Base-by-base conservation (phyloP, 2,113 vertebrate genomes). In the Agelaius phoeniceus region DNA sequence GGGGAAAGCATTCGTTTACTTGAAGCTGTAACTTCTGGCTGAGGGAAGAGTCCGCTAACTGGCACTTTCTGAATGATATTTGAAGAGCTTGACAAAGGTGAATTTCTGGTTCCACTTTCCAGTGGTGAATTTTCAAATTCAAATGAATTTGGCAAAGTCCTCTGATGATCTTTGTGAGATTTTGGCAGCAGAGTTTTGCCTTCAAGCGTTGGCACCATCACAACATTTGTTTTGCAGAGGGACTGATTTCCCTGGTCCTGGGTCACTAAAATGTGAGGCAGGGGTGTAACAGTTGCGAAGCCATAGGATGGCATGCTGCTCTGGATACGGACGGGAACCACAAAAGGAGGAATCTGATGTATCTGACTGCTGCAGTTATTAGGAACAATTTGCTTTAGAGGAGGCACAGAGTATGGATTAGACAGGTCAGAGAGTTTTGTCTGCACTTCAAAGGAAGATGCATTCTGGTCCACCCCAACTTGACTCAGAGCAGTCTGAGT, bases 1-100 rank as follows among this genome's bases (percentile, higher is more conserved):
- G 99, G 99, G 24, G 99, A 99, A 65, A 99, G 98, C 99, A 99
- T 99, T 74, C 99, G 98, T 95, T 99, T 99, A 93, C 99, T 99
- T 26, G 99, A 99, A 57, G 98, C 98, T 72, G 98, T 98, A 88
- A 98, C 98, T 93, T 99, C 99, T 57, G 98, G 98, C 67, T 99
- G 99, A 4, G 99, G 99, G 79, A 98, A 99, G 15, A 99, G 98
- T 79, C 98, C 98, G 2, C 98, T 98, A 9, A 99, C 97, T 83
- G 98, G 98, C 83, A 98, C 87, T 96, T 99, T 99, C 96, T 99
- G 98, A 69, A 97, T 95, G 77, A 97, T 96, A 49, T 98, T 98
- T 5, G 93, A 97, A 55, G 98, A 98, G 51, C 97, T 98, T 35
- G 97, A 94, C 22, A 96, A 93, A 69, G 98, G 59, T 49, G 95